These are phyloP conservation scores for Genyomyrus donnyi DNA, from an alignment of 2,113 vertebrate genomes.

Conservation along the genomic window DNA sequence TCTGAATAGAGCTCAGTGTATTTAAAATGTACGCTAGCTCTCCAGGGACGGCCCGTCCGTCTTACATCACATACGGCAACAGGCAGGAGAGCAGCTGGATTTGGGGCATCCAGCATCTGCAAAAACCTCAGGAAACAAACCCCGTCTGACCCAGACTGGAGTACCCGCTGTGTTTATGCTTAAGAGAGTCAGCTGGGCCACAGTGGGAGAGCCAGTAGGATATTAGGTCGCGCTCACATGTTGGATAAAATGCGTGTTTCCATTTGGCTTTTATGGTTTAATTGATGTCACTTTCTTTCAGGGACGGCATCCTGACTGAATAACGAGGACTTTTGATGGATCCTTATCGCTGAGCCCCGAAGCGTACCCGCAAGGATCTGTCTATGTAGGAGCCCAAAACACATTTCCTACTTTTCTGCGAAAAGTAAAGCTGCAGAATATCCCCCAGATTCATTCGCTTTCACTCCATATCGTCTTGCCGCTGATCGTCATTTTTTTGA, in stretches of 20 bases:
- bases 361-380: not conserved
- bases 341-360: not conserved
- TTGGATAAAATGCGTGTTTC: not conserved
- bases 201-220: not conserved
- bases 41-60: not conserved
- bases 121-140: not conserved
- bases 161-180: not conserved
- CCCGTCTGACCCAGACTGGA: not conserved
- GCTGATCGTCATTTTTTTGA: not conserved
- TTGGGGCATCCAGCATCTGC: not conserved
- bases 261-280: not conserved
- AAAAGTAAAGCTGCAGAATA: not conserved
- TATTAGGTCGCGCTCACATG: not conserved
- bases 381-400: not conserved
- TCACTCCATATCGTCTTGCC: not conserved
- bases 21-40: not conserved
- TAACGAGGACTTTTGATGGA: not conserved
- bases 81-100: not conserved
- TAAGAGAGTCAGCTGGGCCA: not conserved
- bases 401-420: not conserved
- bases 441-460: not conserved
- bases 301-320: not conserved
- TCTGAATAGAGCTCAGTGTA: constrained; percentile 1
- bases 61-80: constrained; percentile 5
- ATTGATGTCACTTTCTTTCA: not conserved